phyloP scores from a whole-genome alignment of 2,888 invertebrate species.

The Eudasyphora cyanicolor region DNA sequence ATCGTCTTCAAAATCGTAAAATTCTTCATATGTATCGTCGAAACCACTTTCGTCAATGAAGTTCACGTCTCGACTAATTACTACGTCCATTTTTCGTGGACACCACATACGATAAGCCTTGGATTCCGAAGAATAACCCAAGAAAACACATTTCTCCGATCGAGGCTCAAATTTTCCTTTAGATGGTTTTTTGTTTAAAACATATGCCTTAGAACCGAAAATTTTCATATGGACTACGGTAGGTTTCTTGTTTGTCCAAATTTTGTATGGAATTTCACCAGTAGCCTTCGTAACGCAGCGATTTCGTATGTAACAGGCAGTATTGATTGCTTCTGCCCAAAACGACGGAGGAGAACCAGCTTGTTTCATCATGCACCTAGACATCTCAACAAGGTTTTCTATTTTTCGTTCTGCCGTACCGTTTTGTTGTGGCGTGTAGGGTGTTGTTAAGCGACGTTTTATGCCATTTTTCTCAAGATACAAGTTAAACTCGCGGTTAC shows the following conservation, averaged over 20 bases:
- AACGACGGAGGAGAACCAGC: too few species aligned
- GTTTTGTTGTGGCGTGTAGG: slow-evolving; percentile 66
- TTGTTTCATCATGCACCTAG: slow-evolving; percentile 63
- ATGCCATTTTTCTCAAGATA: slow-evolving; percentile 59
- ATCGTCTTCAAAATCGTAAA: slow-evolving; percentile 44
- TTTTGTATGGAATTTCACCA: slow-evolving; percentile 50
- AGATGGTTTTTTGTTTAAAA: slow-evolving; percentile 39
- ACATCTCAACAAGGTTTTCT: slow-evolving; percentile 64
- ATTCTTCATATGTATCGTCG: slow-evolving; percentile 48
- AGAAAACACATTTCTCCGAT: slow-evolving; percentile 50
- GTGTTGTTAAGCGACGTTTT: slow-evolving; percentile 56
- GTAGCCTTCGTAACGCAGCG: slow-evolving; percentile 53
- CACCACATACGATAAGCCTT: slow-evolving; percentile 63
- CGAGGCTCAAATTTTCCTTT: slow-evolving; percentile 53
- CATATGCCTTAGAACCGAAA: slow-evolving; percentile 50
- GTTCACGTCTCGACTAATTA: slow-evolving; percentile 62
- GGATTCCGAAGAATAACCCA: slow-evolving; percentile 55
- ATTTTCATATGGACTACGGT: slow-evolving; percentile 45
- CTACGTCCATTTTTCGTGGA: slow-evolving; percentile 35
- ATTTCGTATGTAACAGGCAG: slow-evolving; percentile 60
- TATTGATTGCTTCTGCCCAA: slow-evolving; percentile 59
- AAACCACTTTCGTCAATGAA: slow-evolving; percentile 59
- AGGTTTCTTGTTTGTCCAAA: slow-evolving; percentile 48
- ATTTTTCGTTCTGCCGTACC: slow-evolving; percentile 67
- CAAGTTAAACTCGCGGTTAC: slow-evolving; percentile 62